These are phyloP conservation scores for Cheilosia vulpina DNA, from an alignment of 2,888 invertebrate species.

Conservation along the genomic window DNA sequence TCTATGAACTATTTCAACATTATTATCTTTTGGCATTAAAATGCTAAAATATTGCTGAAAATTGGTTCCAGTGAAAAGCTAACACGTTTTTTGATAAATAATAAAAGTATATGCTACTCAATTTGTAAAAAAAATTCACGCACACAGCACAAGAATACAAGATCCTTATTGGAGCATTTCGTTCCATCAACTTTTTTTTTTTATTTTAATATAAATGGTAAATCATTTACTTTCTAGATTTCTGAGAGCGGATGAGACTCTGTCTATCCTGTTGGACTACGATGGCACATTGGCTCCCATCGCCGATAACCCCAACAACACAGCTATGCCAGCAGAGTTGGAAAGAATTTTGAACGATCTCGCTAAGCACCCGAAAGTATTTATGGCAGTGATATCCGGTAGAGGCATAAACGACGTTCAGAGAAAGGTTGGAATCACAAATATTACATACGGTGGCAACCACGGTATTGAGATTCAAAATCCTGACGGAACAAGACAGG, in stretches of 20 bases:
- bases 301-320: conserved; percentile 88
- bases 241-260: conserved; percentile 86
- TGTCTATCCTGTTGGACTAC: conserved; percentile 89
- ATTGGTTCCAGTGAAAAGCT: no score
- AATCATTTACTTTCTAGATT: conserved; percentile 76
- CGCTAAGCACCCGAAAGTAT: conserved; percentile 88
- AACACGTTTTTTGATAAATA: no score
- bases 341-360: conserved; percentile 87
- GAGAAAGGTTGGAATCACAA: conserved; percentile 85
- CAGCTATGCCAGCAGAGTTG: conserved; percentile 87
- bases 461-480: conserved; percentile 90
- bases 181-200: no score
- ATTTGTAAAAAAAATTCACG: no score
- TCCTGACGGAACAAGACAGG: conserved; percentile 89
- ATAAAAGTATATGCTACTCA: no score
- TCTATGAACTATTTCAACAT: no score
- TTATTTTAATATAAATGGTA: no score
- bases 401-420: conserved; percentile 89
- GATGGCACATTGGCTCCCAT: conserved; percentile 91
- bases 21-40: no score
- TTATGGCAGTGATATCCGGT: conserved; percentile 89
- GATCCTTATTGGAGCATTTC: no score
- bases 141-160: no score
- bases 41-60: no score
- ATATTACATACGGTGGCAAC: conserved; percentile 89